Conservation (phyloP, 1,140 invertebrate genomes). For the Drosophila burlai region DNA sequence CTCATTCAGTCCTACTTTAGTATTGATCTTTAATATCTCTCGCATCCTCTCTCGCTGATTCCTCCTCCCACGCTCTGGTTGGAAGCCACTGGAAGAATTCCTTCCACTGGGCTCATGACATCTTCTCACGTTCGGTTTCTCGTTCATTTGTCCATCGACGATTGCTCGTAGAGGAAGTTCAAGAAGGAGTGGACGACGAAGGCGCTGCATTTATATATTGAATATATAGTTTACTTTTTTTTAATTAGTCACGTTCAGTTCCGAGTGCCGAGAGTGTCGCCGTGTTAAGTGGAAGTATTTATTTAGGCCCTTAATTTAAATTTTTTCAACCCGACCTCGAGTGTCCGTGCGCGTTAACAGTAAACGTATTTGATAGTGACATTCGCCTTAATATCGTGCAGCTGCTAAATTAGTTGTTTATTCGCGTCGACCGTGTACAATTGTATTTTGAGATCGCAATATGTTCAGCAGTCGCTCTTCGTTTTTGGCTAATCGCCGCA, state of each 20-base stretch:
- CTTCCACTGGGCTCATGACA: neutral
- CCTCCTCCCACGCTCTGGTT: slow-evolving; percentile 1
- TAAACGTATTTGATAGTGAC: slow-evolving; percentile 37
- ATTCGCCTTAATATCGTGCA: slow-evolving; percentile 32
- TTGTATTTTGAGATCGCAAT: slow-evolving; percentile 33
- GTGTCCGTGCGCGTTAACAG: slow-evolving; percentile 67
- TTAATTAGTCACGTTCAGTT: slow-evolving; percentile 71
- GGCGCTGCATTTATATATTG: slow-evolving; percentile 62
- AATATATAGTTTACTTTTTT: slow-evolving; percentile 52
- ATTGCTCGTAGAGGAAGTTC: slow-evolving; percentile 63
- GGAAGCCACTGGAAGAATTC: slow-evolving; percentile 7
- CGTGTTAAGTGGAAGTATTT: slow-evolving; percentile 73
- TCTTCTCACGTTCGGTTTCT: slow-evolving; percentile 23
- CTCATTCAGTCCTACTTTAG: neutral
- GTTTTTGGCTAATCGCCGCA: slow-evolving; percentile 77
- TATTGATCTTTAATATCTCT: slow-evolving; percentile 13
- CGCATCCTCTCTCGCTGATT: neutral
- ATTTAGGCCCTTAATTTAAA: slow-evolving; percentile 52
- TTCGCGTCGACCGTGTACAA: slow-evolving; percentile 64
- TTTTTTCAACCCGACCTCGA: slow-evolving; percentile 54
- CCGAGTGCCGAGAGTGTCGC: slow-evolving; percentile 51
- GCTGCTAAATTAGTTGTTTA: slow-evolving; percentile 49
- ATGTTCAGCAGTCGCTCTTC: slow-evolving; percentile 75
- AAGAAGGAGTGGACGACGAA: slow-evolving; percentile 21
- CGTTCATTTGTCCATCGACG: slow-evolving; percentile 73